A percentile compares a stretch with the other conserved stretches of the same genome.
Evolutionary conservation across 92 coral and sea anemone genomes (phyloP).

Genomic region (Micromussa lordhowensis): DNA sequence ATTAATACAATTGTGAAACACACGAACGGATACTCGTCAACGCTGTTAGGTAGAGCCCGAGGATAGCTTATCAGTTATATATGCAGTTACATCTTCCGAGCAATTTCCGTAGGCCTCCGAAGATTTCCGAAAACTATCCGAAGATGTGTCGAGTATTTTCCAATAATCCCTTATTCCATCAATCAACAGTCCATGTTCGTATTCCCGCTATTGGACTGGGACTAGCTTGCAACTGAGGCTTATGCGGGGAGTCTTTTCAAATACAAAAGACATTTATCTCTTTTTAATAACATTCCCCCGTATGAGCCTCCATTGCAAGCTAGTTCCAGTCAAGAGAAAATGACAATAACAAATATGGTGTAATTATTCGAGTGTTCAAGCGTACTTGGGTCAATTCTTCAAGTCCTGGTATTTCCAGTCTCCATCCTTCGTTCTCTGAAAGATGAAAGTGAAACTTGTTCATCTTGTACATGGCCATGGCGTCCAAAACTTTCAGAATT

Average conservation of each 20-base stretch:
- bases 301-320: too few species aligned
- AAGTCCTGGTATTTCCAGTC: constrained; percentile 92
- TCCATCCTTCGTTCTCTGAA: constrained; percentile 96
- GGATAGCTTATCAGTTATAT: background rate
- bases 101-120: background rate
- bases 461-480: constrained; percentile 94
- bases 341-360: too few species aligned
- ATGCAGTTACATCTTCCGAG: background rate
- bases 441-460: constrained; percentile 93
- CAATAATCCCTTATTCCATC: too few species aligned
- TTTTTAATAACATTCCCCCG: too few species aligned
- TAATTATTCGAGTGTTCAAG: background rate
- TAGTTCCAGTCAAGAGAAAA: too few species aligned
- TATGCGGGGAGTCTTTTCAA: too few species aligned
- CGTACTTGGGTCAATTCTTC: constrained; percentile 80
- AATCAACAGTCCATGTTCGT: too few species aligned
- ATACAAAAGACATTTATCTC: too few species aligned
- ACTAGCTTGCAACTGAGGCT: too few species aligned
- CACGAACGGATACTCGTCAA: background rate
- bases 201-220: too few species aligned
- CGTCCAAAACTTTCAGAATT: constrained; percentile 82
- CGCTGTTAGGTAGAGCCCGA: background rate
- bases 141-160: background rate
- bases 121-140: background rate
- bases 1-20: background rate